Evolutionary conservation across 2,113 vertebrate genomes (phyloP).

Genomic region (Aramus guarauna): DNA sequence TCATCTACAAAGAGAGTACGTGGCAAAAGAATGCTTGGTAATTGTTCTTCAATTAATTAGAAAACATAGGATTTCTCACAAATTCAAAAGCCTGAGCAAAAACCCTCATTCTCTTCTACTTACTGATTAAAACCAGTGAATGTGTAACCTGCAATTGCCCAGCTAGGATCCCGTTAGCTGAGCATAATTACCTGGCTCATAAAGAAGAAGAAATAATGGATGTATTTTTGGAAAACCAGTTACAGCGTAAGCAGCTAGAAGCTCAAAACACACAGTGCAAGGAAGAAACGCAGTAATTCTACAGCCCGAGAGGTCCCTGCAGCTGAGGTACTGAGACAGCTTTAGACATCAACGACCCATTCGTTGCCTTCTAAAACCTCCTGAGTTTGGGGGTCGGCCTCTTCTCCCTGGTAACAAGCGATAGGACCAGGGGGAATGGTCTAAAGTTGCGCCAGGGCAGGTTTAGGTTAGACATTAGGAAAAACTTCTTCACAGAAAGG

Average conservation of each 20-base stretch:
- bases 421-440: too few relatives aligned
- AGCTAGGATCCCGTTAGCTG: not conserved
- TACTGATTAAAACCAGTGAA: not conserved
- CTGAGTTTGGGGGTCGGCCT: too few relatives aligned
- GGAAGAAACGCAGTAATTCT: not conserved
- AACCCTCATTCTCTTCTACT: not conserved
- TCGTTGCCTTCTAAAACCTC: not conserved
- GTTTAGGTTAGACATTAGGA: too few relatives aligned
- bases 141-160: not conserved
- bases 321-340: not conserved
- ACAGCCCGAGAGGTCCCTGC: not conserved
- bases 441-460: too few relatives aligned
- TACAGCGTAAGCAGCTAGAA: not conserved
- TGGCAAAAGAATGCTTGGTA: conserved; percentile 55
- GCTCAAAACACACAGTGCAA: not conserved
- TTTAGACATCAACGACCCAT: not conserved
- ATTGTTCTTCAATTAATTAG: not conserved
- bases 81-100: not conserved
- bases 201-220: not conserved
- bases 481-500: too few relatives aligned
- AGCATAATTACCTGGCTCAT: accelerated
- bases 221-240: not conserved
- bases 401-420: too few relatives aligned
- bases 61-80: not conserved
- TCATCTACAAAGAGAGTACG: not conserved